Evolutionary conservation across 1,140 invertebrate species (phyloP).

Genomic region (Zaprionus africanus): DNA sequence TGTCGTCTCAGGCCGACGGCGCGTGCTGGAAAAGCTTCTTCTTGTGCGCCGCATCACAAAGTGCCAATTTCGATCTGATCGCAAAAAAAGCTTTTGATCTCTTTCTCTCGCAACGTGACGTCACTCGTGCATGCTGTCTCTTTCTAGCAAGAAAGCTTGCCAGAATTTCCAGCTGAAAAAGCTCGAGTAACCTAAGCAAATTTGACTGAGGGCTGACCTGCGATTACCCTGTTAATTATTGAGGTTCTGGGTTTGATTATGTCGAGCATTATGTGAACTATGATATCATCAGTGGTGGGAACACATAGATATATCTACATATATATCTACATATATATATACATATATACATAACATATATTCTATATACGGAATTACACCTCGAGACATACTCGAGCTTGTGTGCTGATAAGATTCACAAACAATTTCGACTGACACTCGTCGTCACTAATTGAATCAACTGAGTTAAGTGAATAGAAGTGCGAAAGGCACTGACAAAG

Average conservation of each 20-base stretch:
- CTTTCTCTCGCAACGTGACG: background rate
- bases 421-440: background rate
- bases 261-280: background rate
- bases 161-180: background rate
- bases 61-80: constrained; percentile 2
- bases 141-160: background rate
- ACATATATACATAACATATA: too few relatives aligned
- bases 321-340: background rate
- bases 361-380: too few relatives aligned
- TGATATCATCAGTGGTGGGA: background rate
- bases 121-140: background rate
- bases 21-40: constrained; percentile 42
- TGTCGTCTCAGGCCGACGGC: constrained; percentile 1
- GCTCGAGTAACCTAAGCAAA: background rate
- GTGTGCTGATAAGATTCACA: background rate
- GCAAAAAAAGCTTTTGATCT: constrained; percentile 6
- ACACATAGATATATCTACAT: background rate
- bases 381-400: background rate
- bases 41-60: background rate
- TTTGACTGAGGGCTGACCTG: background rate
- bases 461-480: background rate
- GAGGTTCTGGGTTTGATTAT: background rate
- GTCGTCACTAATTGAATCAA: background rate
- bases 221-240: background rate
- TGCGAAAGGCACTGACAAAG: background rate